Conservation (phyloP, 2,113 vertebrate species). For the Lepisosteus oculatus region DNA sequence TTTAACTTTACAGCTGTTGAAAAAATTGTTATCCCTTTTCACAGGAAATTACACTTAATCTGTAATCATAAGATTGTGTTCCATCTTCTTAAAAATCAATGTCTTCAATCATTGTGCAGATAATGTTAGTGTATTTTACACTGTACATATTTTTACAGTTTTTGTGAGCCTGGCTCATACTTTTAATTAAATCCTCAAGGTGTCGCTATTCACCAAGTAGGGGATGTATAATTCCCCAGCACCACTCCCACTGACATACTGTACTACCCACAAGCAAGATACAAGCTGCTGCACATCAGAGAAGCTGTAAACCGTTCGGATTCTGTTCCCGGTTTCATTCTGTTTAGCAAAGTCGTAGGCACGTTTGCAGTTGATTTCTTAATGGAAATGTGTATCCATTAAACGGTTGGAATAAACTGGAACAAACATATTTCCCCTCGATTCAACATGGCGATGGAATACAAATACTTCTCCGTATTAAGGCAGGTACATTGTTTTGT, state of each 20-base stretch:
- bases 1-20: too few relatives aligned
- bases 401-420: neutral
- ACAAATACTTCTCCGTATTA: neutral
- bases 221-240: neutral
- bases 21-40: too few relatives aligned
- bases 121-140: neutral
- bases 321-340: neutral
- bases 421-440: neutral
- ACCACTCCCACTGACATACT: neutral
- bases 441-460: neutral
- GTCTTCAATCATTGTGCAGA: conserved; percentile 17
- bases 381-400: neutral
- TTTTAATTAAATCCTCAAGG: conserved; percentile 28
- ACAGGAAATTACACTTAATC: too few relatives aligned
- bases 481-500: conserved; percentile 1
- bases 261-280: neutral
- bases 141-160: too few relatives aligned
- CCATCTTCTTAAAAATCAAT: too few relatives aligned
- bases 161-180: too few relatives aligned
- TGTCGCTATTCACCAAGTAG: conserved; percentile 18
- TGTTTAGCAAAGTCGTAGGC: neutral
- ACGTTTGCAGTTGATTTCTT: neutral
- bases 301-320: neutral
- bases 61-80: too few relatives aligned
- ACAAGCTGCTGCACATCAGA: neutral